These are phyloP conservation scores for Parnassius orleans DNA, from an alignment of 2,888 invertebrate genomes.

Conservation along the genomic window DNA sequence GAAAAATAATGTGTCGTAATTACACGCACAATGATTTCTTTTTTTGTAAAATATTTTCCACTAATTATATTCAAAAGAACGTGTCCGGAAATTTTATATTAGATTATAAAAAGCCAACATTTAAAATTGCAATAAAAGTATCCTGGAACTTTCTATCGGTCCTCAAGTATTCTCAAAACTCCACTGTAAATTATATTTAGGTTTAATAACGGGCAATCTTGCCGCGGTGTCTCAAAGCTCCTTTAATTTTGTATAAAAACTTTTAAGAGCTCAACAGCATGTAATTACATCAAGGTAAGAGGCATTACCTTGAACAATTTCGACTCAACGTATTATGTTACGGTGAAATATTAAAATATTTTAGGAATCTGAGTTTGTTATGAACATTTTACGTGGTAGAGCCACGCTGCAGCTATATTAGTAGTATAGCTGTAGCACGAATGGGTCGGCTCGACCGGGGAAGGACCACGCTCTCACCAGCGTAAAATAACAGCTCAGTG, in stretches of 20 bases:
- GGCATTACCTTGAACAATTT: constrained; percentile 1
- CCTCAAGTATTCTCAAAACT: constrained; percentile 13
- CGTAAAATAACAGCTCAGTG: no score
- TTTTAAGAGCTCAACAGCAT: constrained; percentile 9
- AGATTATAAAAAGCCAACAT: not conserved
- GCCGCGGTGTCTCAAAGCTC: constrained; percentile 20
- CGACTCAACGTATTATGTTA: not conserved
- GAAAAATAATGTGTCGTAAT: no score
- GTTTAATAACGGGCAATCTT: constrained; percentile 15
- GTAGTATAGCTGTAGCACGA: no score
- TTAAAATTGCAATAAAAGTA: constrained; percentile 13
- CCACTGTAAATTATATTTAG: constrained; percentile 17
- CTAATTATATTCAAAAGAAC: constrained; percentile 1
- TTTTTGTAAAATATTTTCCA: no score
- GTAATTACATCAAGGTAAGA: constrained; percentile 13
- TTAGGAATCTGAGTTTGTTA: not conserved
- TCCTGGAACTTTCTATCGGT: constrained; percentile 5
- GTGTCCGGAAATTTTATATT: not conserved
- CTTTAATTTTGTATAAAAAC: constrained; percentile 10
- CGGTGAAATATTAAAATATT: not conserved
- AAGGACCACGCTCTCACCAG: no score
- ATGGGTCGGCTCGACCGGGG: no score
- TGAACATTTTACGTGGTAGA: no score
- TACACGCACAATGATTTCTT: no score
- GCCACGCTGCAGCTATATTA: no score